phyloP scores from a whole-genome alignment of 2,888 invertebrate species.

The Lingula anatina region DNA sequence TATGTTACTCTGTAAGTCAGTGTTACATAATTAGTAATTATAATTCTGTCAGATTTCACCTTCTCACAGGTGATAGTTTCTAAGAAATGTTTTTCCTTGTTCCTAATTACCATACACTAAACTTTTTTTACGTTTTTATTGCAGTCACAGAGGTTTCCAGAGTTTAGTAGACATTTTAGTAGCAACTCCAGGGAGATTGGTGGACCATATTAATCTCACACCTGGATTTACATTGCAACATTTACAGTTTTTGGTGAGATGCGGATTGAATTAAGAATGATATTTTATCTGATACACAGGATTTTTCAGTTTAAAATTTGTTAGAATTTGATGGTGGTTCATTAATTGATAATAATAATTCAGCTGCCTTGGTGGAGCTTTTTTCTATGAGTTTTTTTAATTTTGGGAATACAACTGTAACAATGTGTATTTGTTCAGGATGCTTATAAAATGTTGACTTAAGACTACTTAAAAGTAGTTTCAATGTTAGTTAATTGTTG shows the following conservation, averaged over 20 bases:
- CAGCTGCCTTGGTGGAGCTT: too few relatives aligned
- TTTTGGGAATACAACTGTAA: not conserved
- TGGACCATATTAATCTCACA: slow-evolving; percentile 84
- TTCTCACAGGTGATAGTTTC: too few relatives aligned
- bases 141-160: slow-evolving; percentile 24
- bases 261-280: too few relatives aligned
- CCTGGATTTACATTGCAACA: slow-evolving; percentile 52
- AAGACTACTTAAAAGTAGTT: not conserved
- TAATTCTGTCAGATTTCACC: too few relatives aligned
- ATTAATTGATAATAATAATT: too few relatives aligned
- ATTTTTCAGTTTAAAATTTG: too few relatives aligned
- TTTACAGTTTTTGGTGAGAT: slow-evolving; percentile 44
- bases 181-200: slow-evolving; percentile 87
- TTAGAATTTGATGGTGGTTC: too few relatives aligned
- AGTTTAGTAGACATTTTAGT: slow-evolving; percentile 71
- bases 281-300: too few relatives aligned
- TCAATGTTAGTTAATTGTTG: too few relatives aligned
- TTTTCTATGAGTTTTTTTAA: not conserved
- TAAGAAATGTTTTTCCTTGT: not conserved
- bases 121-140: not conserved
- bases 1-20: not conserved
- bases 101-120: not conserved
- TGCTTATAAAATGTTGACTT: not conserved
- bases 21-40: not conserved
- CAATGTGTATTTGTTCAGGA: not conserved